phyloP scores from a whole-genome alignment of 2,113 vertebrate species.

The Columbina picui region DNA sequence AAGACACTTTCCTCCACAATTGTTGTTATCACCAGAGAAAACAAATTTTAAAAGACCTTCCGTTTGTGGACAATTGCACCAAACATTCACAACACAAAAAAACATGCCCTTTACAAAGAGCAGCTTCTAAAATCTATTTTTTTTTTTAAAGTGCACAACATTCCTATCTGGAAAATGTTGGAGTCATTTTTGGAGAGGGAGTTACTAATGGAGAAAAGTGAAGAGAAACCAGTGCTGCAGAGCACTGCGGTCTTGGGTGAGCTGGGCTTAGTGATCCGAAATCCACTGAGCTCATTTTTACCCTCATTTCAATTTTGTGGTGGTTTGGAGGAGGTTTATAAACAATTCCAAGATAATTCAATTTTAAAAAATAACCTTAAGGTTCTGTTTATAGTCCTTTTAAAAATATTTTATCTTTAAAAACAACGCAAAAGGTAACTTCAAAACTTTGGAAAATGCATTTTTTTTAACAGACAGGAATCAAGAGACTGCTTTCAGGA shows the following conservation, averaged over 20 bases:
- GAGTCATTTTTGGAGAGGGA: neutral
- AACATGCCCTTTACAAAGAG: neutral
- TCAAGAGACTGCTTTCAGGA: slow-evolving; percentile 12
- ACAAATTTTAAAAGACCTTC: neutral
- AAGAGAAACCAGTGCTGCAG: neutral
- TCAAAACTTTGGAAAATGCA: neutral
- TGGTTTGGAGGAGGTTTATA: neutral
- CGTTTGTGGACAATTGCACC: neutral
- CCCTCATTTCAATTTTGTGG: neutral
- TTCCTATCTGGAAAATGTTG: neutral
- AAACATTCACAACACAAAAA: neutral
- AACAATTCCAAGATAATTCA: slow-evolving; percentile 10
- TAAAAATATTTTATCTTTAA: neutral
- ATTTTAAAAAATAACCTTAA: neutral
- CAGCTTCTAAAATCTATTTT: neutral
- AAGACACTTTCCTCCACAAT: neutral
- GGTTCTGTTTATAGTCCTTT: neutral
- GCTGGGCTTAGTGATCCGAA: neutral
- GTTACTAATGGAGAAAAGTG: neutral
- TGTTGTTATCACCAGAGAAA: neutral
- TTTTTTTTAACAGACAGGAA: neutral
- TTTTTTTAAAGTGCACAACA: neutral
- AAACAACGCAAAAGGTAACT: slow-evolving; percentile 23
- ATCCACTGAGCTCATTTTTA: neutral
- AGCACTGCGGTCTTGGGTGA: neutral